Percentiles rank a stretch among this genome's conserved stretches.
These are phyloP conservation scores for Byasa hedistus DNA, from an alignment of 2,888 invertebrate species.

Conservation along the genomic window DNA sequence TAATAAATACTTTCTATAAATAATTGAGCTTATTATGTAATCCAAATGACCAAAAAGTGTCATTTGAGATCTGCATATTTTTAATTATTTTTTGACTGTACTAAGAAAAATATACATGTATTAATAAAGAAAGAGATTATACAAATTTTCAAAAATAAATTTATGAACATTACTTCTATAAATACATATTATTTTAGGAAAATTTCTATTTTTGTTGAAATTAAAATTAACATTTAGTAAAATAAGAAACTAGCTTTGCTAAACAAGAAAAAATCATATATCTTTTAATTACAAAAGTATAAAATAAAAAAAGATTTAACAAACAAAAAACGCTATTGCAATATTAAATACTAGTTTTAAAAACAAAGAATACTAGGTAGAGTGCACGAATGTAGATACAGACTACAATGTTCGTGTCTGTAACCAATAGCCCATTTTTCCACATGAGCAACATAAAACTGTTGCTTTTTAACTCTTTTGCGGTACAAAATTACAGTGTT, in stretches of 20 bases:
- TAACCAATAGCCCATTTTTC: too few species aligned
- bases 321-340: not conserved
- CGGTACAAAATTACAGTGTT: too few species aligned
- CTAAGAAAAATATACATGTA: not conserved
- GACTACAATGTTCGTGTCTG: too few species aligned
- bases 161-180: too few species aligned
- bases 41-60: not conserved
- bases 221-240: not conserved
- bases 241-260: not conserved
- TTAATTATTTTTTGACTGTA: not conserved
- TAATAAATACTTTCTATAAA: conserved; percentile 5
- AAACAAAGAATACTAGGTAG: too few species aligned
- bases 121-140: too few species aligned
- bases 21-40: not conserved
- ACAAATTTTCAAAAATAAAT: too few species aligned
- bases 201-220: too few species aligned
- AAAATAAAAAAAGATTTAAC: not conserved
- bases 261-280: not conserved
- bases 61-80: not conserved
- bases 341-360: not conserved
- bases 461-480: too few species aligned
- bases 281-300: not conserved
- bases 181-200: too few species aligned
- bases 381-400: too few species aligned
- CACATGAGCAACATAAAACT: too few species aligned